Evolutionary conservation across 2,797 vertebrate genomes (phyloP).

Genomic region (Helarctos malayanus): DNA sequence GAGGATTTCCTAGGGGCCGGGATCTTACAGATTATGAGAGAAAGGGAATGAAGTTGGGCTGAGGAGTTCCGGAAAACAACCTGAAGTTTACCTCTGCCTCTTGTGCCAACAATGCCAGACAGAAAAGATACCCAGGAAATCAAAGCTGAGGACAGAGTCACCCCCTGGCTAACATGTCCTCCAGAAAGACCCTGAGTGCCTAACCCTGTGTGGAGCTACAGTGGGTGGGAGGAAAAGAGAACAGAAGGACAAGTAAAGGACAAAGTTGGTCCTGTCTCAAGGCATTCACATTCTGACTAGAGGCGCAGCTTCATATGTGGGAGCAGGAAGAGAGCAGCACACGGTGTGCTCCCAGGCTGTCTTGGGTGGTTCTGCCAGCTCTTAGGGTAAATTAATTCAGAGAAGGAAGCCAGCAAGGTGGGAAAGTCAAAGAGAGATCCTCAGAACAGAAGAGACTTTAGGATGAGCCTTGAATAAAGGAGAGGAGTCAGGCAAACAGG

Average conservation of each 20-base stretch:
- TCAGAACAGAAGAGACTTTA: not conserved
- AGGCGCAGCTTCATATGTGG: not conserved
- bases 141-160: not conserved
- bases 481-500: not conserved
- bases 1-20: not conserved
- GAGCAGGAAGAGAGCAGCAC: conserved; percentile 35
- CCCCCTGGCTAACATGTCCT: not conserved
- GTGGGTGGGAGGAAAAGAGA: not conserved
- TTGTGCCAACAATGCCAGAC: not conserved
- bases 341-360: not conserved
- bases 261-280: not conserved
- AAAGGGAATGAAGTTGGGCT: not conserved
- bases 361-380: conserved; percentile 57
- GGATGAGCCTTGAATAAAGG: conserved; percentile 22
- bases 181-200: not conserved
- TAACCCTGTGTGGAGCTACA: not conserved
- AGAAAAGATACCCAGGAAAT: not conserved
- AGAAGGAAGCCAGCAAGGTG: conserved; percentile 61
- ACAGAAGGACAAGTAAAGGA: not conserved
- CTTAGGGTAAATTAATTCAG: conserved; percentile 66
- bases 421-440: conserved; percentile 61
- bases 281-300: not conserved
- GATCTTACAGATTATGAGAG: not conserved
- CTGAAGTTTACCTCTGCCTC: not conserved
- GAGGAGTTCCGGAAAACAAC: not conserved